Conservation (phyloP, 1,140 invertebrate genomes). For the Drosophila auraria region DNA sequence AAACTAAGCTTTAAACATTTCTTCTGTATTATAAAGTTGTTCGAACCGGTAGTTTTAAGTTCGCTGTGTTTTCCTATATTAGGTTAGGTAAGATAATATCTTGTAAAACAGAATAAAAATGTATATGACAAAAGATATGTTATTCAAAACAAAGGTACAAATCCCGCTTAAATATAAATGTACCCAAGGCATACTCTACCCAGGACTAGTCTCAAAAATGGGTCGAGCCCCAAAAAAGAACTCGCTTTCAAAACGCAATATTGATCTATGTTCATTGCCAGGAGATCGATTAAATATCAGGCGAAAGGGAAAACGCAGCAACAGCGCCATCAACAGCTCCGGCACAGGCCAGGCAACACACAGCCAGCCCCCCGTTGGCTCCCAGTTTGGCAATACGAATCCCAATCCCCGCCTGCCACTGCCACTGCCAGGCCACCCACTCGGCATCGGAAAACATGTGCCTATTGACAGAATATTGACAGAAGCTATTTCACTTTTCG, state of each 20-base stretch:
- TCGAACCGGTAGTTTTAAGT: too few relatives aligned
- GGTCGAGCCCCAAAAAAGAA: constrained; percentile 37
- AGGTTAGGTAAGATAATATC: too few relatives aligned
- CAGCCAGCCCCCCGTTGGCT: neutral
- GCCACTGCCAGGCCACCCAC: constrained; percentile 28
- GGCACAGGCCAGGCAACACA: neutral
- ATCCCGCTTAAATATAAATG: neutral
- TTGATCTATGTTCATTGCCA: constrained; percentile 44
- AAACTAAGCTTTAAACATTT: too few relatives aligned
- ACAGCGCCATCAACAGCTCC: constrained; percentile 22
- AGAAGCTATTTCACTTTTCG: constrained; percentile 83
- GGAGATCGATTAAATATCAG: constrained; percentile 70
- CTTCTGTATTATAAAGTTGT: too few relatives aligned
- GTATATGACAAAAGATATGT: too few relatives aligned
- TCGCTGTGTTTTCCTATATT: too few relatives aligned
- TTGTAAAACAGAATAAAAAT: too few relatives aligned
- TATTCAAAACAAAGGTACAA: neutral
- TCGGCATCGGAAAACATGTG: constrained; percentile 69
- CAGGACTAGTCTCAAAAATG: constrained; percentile 17
- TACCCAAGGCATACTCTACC: neutral
- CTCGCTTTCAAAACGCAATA: constrained; percentile 38
- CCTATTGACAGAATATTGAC: constrained; percentile 84
- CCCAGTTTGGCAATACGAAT: constrained; percentile 36
- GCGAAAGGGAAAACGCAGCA: constrained; percentile 62
- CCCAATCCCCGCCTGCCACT: constrained; percentile 24